Percentiles rank a stretch among this genome's conserved stretches.
phyloP scores from a whole-genome alignment of 1,140 invertebrate species.

The Homarus americanus region DNA sequence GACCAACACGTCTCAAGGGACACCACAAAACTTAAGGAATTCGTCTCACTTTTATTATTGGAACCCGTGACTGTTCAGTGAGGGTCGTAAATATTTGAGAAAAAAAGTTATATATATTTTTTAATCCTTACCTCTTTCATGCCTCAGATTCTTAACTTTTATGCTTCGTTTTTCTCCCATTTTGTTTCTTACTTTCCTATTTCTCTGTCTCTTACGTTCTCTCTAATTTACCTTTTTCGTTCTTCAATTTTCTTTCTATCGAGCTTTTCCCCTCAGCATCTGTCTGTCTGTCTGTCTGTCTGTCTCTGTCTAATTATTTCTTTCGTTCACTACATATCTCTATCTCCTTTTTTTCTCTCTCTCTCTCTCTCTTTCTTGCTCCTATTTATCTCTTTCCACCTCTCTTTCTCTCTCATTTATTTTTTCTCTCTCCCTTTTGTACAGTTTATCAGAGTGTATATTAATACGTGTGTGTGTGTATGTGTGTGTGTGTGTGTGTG shows the following conservation, averaged over 20 bases:
- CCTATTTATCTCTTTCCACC: neutral
- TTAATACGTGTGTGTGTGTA: no score
- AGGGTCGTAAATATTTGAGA: no score
- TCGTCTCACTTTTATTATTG: no score
- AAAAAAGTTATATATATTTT: no score
- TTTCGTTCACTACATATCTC: neutral
- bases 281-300: neutral
- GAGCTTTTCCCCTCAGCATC: neutral
- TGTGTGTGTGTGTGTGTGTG: no score
- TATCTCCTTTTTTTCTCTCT: neutral
- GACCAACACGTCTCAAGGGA: no score
- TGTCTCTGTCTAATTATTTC: neutral
- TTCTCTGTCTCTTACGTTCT: constrained; percentile 8
- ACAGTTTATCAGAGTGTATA: neutral
- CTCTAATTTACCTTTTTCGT: no score
- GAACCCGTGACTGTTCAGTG: no score
- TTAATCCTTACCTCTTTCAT: no score
- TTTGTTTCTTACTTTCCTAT: neutral
- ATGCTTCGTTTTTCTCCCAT: neutral
- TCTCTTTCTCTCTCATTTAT: neutral
- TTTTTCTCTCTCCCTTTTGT: no score
- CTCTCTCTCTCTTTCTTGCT: neutral
- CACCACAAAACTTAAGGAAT: no score
- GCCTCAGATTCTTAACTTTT: no score
- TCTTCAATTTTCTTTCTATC: neutral